phyloP scores from a whole-genome alignment of 2,797 vertebrate genomes.

The Pangasius mekongensis region DNA sequence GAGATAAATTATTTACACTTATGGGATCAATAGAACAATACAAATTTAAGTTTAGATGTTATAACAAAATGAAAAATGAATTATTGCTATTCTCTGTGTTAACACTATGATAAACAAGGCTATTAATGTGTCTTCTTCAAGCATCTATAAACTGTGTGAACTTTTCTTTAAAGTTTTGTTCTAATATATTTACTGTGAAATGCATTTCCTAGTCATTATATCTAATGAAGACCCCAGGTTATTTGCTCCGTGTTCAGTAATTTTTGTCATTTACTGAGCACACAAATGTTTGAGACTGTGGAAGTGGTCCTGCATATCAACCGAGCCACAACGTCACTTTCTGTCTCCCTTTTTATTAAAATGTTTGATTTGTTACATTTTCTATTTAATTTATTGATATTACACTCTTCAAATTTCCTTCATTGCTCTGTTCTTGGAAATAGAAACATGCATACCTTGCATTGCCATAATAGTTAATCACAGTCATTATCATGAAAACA shows the following conservation, averaged over 20 bases:
- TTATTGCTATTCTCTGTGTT: neutral
- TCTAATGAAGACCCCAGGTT: neutral
- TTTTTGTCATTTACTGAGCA: neutral
- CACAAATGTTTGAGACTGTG: neutral
- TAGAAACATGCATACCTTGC: neutral
- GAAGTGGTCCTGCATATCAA: neutral
- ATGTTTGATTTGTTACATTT: neutral
- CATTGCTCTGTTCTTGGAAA: conserved; percentile 15
- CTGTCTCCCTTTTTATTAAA: neutral
- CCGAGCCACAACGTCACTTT: neutral
- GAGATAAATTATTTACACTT: neutral
- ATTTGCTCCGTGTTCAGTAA: neutral
- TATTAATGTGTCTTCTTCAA: neutral
- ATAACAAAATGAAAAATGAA: neutral
- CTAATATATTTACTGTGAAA: neutral
- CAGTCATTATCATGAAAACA: conserved; percentile 46
- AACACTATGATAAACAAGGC: neutral
- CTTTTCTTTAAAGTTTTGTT: neutral
- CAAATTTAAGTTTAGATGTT: neutral
- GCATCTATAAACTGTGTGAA: neutral
- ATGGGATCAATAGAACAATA: neutral
- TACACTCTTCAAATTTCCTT: neutral
- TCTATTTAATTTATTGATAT: neutral
- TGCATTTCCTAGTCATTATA: neutral
- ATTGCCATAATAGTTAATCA: conserved; percentile 34